Evolutionary conservation across 2,113 vertebrate species (phyloP), one percentile per base, ranked within the genome.

Genomic region (Heterotilapia buettikoferi): DNA sequence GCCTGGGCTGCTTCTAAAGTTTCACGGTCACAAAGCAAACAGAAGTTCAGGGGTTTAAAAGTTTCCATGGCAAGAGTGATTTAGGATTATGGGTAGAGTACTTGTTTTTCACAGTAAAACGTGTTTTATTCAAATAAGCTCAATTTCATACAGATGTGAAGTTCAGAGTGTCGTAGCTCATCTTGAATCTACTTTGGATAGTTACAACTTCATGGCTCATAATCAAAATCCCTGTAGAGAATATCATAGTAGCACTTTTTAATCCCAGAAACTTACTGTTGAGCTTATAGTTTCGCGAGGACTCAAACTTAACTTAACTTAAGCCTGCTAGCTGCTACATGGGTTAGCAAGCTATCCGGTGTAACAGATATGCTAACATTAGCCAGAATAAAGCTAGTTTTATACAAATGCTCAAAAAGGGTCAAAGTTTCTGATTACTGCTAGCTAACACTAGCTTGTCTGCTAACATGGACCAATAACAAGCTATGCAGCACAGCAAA

Each of bases 281-380:
- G 19, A 21, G 19, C 9, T n/a, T n/a, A 5, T 5, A 5, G 19
- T n/a, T 73, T 73, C 6, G 0, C 0, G 9, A 73, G 68, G 40
- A 73, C 24, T 45, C 40, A 73, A 18, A 26, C 40, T 47, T 26
- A 71, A 24, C n/a, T 71, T 71, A 73, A 59, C 56, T 61, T 1
- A 18, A 61, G 8, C 40, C 2, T 29, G 40, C 38, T 73, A 45
- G 21, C 8, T 45, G 68, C 21, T 26, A 45, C 68, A 43, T 43
- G n/a, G n/a, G 40, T 26, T 73, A 45, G 68, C 13, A 26, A 26
- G 40, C 21, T 45, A 21, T 43, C 4, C 3, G 21, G 38, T 24
- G 21, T 73, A 73, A 24, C 21, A 45, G 40, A 43, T 26, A 45
- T 26, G 40, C 68, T 73, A 45, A 73, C 61, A 38, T 66, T 38